Base-by-base conservation (phyloP, 2,888 invertebrate species). In the Drosophila villosipedis region DNA sequence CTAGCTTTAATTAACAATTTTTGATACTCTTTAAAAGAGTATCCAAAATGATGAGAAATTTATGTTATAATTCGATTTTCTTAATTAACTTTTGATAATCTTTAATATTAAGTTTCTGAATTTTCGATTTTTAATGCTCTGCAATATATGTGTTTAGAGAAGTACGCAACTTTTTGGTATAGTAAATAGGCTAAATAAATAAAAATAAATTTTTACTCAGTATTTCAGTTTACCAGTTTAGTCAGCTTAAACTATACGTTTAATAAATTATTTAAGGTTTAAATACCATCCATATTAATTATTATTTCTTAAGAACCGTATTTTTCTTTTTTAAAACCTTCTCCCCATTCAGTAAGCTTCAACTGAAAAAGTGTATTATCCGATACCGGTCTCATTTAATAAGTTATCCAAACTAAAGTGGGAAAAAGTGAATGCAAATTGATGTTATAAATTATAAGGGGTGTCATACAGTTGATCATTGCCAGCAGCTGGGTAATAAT, bases 401-500 rank as follows among this genome's bases (percentile, higher is more conserved):
- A 22, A 25, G 47, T 7, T 16, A 10, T 16, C 7, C 47, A 16
- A 22, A 6, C 14, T 6, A 47, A 39, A 19, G 19, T 19, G 19
- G 16, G 16, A 6, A 37, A 5, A 37, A 37, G 37, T 16, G 16
- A 37, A 16, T 1, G 30, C 25, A 28, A 28, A 50, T 30, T 30
- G 10, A n/a, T 30, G 6, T 31, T n/a, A 7, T 12, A 6, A n/a
- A 28, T 30, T 33, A 19, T 19, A 47, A 35, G 6, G 31, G 28
- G 65, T 59, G 73, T 62, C 35, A 22, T 5, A 1, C 19, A 14
- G 64, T 14, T 31, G 33, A 5, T 31, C 41, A 61, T 37, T 19
- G 35, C 22, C 28, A 47, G 25, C 16, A 25, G 9, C 9, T 25
- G 47, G 30, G 28, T 19, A 4, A 9, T 6, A 41, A 28, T 30